These are phyloP conservation scores for Melanocharis versteri DNA, from an alignment of 2,113 vertebrate genomes.

Conservation along the genomic window DNA sequence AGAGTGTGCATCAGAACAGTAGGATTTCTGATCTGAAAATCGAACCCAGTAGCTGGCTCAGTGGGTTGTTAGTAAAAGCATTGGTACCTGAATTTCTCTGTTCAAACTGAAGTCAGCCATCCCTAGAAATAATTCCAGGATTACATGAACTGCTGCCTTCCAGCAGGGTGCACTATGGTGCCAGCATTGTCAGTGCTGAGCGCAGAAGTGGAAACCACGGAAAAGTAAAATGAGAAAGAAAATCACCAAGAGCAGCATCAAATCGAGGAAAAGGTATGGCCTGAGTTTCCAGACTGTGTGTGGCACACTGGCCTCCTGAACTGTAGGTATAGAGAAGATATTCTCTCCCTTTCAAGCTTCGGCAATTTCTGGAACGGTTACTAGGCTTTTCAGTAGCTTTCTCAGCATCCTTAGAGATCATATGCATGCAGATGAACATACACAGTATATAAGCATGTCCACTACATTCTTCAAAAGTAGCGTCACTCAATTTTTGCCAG, in stretches of 20 bases:
- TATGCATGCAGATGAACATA: too few species aligned
- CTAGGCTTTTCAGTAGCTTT: neutral
- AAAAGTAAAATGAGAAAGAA: conserved; percentile 15
- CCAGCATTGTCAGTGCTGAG: neutral
- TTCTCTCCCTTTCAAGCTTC: neutral
- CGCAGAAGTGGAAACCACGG: neutral
- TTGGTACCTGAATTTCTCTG: neutral
- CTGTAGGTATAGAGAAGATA: neutral
- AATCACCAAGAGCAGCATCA: neutral
- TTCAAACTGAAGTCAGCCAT: neutral
- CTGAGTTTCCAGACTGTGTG: conserved; percentile 1
- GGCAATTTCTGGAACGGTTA: neutral
- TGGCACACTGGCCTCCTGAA: conserved; percentile 1
- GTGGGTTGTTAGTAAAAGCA: neutral
- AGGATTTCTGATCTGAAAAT: neutral
- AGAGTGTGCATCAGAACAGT: neutral
- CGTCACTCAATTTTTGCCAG: neutral
- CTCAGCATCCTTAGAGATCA: neutral
- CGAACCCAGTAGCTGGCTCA: neutral
- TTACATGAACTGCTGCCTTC: neutral
- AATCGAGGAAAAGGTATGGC: neutral
- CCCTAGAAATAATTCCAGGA: neutral
- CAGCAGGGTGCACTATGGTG: conserved; percentile 62
- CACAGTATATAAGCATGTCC: neutral
- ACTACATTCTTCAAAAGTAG: neutral